Percentiles rank a stretch among this genome's conserved stretches.
Evolutionary conservation across 1,140 invertebrate genomes (phyloP).

Genomic region (Anthonomus grandis): DNA sequence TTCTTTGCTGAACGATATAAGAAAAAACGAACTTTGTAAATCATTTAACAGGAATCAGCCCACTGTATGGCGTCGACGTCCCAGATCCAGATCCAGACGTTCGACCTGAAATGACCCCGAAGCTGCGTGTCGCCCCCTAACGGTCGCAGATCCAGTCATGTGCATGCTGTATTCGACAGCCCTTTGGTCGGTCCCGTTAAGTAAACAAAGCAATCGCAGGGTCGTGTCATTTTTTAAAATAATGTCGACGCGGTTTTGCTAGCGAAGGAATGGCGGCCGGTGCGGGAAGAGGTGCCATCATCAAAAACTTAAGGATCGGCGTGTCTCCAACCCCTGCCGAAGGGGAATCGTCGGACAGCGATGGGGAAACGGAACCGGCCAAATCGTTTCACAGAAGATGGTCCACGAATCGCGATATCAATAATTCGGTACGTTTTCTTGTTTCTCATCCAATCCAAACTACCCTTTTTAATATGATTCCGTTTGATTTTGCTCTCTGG

Average conservation of each 20-base stretch:
- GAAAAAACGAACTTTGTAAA: too few species aligned
- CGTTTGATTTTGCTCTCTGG: too few species aligned
- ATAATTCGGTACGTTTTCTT: conserved; percentile 56
- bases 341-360: conserved; percentile 64
- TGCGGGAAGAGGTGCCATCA: conserved; percentile 38
- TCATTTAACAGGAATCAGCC: too few species aligned
- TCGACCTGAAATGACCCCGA: conserved; percentile 20
- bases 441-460: neutral
- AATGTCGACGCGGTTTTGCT: conserved; percentile 29
- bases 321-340: conserved; percentile 38
- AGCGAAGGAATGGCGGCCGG: conserved; percentile 32
- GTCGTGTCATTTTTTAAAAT: too few species aligned
- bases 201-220: conserved; percentile 28
- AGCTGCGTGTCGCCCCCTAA: conserved; percentile 16
- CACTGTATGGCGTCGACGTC: too few species aligned
- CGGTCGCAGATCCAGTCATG: conserved; percentile 2
- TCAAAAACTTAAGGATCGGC: conserved; percentile 37
- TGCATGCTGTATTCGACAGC: conserved; percentile 4
- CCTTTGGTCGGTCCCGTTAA: conserved; percentile 18
- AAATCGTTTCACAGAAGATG: conserved; percentile 62
- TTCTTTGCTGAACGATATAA: too few species aligned
- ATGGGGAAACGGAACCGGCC: conserved; percentile 64
- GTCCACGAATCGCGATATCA: conserved; percentile 63
- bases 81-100: conserved; percentile 1
- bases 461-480: neutral